These are phyloP conservation scores for Barypeithes pellucidus DNA, from an alignment of 2,888 invertebrate genomes.

Conservation along the genomic window DNA sequence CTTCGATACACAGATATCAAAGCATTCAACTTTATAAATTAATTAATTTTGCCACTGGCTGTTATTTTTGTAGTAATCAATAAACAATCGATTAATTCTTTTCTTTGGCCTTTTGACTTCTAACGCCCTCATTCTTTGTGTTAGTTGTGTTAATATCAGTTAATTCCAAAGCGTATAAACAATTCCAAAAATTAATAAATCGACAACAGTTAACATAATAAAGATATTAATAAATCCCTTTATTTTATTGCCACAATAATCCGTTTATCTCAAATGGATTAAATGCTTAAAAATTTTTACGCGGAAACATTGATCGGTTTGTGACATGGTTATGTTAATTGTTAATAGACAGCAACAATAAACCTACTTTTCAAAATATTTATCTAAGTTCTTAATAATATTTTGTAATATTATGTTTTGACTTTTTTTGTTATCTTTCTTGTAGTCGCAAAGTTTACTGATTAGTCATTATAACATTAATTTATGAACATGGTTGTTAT, in stretches of 20 bases:
- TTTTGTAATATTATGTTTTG: background rate
- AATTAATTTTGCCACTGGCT: too few species aligned
- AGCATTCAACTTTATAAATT: too few species aligned
- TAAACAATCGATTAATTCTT: too few species aligned
- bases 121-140: too few species aligned
- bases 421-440: too few species aligned
- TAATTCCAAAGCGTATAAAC: background rate
- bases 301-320: background rate
- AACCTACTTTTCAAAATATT: background rate
- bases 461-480: too few species aligned
- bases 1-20: too few species aligned
- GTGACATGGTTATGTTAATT: background rate
- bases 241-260: too few species aligned
- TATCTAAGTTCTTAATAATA: background rate
- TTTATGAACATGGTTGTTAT: background rate
- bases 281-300: slow-evolving; percentile 10
- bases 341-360: too few species aligned
- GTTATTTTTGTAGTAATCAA: too few species aligned
- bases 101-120: too few species aligned
- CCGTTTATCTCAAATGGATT: slow-evolving; percentile 1
- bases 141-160: background rate
- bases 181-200: background rate
- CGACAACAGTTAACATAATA: background rate
- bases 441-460: too few species aligned
- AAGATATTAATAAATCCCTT: background rate